Conservation (phyloP, 2,113 vertebrate species). For the Gymnorhina tibicen region DNA sequence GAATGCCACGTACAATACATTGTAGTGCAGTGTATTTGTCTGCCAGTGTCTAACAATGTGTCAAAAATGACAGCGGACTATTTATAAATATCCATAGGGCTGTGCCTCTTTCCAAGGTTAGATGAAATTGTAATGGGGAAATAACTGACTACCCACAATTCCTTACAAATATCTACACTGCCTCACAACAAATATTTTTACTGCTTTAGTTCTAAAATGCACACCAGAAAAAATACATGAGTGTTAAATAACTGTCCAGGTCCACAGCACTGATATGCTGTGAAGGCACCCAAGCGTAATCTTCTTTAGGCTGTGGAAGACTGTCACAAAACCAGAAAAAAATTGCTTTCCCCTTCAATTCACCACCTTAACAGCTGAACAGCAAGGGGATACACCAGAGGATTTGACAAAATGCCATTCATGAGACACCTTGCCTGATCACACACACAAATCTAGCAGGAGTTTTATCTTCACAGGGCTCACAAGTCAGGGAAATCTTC, state of each 20-base stretch:
- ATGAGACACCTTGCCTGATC: neutral
- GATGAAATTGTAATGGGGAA: neutral
- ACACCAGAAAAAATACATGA: neutral
- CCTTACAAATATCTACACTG: neutral
- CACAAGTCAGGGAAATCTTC: neutral
- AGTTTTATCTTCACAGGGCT: neutral
- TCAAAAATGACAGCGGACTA: neutral
- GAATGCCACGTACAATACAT: neutral
- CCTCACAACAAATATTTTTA: neutral
- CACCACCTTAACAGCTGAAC: neutral
- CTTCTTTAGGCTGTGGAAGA: neutral
- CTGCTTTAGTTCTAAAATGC: neutral
- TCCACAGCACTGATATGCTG: neutral
- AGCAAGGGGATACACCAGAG: neutral
- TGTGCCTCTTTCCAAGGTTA: neutral
- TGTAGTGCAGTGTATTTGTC: neutral
- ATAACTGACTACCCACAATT: neutral
- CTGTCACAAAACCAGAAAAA: neutral
- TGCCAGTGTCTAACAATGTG: neutral
- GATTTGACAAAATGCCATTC: constrained; percentile 4
- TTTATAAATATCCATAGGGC: neutral
- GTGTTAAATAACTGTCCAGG: neutral
- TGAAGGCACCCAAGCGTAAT: neutral
- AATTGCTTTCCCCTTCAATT: neutral
- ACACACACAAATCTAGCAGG: neutral